Base-by-base conservation (phyloP, 2,113 vertebrate genomes). In the Gila orcuttii region DNA sequence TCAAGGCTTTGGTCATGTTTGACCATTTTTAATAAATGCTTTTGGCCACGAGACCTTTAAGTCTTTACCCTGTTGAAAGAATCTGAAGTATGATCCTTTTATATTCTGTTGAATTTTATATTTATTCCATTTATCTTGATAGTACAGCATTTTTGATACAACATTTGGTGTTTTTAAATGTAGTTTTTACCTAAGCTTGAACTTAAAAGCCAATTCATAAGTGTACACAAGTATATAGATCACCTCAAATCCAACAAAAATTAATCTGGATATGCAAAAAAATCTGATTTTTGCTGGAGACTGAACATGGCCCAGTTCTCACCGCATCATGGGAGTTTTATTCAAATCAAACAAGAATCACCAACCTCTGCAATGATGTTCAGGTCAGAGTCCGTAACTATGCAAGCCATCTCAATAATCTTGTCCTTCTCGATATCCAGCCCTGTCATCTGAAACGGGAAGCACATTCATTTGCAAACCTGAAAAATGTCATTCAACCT, bases 331-430 rank as follows among this genome's bases (percentile, higher is more conserved):
- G 11, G 4, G 9, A 50, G 2, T n/a, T 9, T 47, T 36, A 15
- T 47, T 5, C 19, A 4, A 39, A 21, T 17, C 21, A 17, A 3
- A 52, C 79, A 31, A 6, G n/a, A 39, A 50, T 23, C 3, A 3
- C 0, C 92, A 94, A 98, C 98, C 95, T 99, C 95, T 31, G 96
- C 97, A 90, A 99, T 83, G 86, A 98, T 86, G 92, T 99, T 98
- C 86, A 99, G 93, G 79, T 98, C 94, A 0, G 93, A 95, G 89
- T 99, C 98, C 2, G 98, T 99, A 90, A 99, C 96, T 50, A 99
- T 93, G 87, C 97, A 99, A 1, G 98, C 97, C 97, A 99, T 99
- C 90, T 99, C 98, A 88, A 99, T 96, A 85, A 99, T 99, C 87
- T 96, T 93, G 90, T 99, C 98, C 92, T 96, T 97, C 71, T 99